phyloP scores from a whole-genome alignment of 2,797 vertebrate species.

The Pseudochirops cupreus region DNA sequence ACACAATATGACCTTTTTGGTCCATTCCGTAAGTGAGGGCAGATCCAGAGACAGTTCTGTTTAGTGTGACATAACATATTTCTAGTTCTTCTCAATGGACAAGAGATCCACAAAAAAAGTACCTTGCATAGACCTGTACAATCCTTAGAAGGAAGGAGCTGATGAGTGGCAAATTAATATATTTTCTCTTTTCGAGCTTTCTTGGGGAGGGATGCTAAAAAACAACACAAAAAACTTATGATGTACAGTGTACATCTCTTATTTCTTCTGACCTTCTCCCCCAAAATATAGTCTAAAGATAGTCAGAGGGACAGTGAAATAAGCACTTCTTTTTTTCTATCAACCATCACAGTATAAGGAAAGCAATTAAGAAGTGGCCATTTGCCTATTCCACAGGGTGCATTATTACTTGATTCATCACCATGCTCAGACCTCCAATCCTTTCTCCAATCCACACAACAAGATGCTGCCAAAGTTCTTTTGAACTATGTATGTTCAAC shows the following conservation, averaged over 20 bases:
- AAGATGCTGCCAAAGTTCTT: background rate
- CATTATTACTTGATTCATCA: background rate
- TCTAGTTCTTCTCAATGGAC: background rate
- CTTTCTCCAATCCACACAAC: background rate
- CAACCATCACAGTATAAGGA: too few species aligned
- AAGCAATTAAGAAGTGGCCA: too few species aligned
- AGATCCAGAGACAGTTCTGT: background rate
- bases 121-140: background rate
- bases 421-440: background rate
- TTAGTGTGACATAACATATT: background rate
- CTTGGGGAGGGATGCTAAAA: background rate
- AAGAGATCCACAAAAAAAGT: background rate
- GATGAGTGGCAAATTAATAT: background rate
- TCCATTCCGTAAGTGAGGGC: background rate
- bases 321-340: background rate
- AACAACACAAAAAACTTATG: background rate
- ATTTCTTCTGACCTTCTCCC: background rate
- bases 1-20: background rate
- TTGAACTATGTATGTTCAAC: background rate
- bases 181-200: background rate
- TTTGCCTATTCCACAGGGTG: background rate
- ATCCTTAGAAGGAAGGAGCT: background rate
- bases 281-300: background rate
- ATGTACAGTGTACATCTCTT: background rate
- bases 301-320: background rate